Percentiles rank a stretch among this genome's conserved stretches.
Evolutionary conservation across 2,113 vertebrate genomes (phyloP).

Genomic region (Balaeniceps rex): DNA sequence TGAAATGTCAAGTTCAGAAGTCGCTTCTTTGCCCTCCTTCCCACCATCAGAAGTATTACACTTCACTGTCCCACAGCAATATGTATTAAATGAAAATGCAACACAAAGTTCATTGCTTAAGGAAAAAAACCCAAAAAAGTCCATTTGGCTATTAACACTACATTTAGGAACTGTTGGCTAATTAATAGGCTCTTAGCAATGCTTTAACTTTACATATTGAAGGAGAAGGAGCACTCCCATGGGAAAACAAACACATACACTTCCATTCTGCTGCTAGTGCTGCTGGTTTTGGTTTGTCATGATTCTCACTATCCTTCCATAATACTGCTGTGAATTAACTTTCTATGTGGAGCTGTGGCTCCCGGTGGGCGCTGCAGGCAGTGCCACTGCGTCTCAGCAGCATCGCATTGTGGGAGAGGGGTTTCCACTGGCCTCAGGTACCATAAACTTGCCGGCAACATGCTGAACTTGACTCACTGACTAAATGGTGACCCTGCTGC

Average conservation of each 20-base stretch:
- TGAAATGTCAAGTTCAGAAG: not conserved
- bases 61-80: not conserved
- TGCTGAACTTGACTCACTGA: not conserved
- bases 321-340: not conserved
- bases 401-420: not conserved
- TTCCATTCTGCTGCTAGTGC: not conserved
- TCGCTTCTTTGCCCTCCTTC: not conserved
- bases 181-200: not conserved
- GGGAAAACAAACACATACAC: not conserved
- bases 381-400: not conserved
- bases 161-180: not conserved
- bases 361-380: not conserved
- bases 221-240: not conserved
- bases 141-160: not conserved
- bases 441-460: not conserved
- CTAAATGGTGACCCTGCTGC: not conserved
- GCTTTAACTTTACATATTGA: not conserved
- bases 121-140: too few species aligned
- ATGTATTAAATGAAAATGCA: not conserved
- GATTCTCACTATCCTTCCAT: not conserved
- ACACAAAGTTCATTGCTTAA: not conserved
- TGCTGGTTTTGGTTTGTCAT: not conserved
- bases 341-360: not conserved
- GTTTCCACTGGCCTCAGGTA: not conserved
- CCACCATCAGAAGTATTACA: not conserved